Percentiles rank a stretch among this genome's conserved stretches.
Conservation (phyloP, 1,140 invertebrate species). For the Galleria mellonella region DNA sequence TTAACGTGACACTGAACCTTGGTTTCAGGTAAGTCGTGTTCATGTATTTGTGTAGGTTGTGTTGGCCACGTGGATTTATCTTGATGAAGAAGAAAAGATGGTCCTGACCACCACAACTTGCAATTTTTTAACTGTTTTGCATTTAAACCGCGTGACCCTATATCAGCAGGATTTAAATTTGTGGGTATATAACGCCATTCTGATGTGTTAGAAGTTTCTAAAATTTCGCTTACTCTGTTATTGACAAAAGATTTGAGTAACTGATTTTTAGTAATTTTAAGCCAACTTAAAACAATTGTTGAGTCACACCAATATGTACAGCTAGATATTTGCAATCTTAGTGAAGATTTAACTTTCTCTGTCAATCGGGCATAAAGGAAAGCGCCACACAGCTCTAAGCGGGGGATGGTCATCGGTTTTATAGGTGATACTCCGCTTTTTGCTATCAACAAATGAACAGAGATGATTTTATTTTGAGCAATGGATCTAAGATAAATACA, state of each 20-base stretch:
- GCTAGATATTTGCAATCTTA: too few relatives aligned
- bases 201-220: constrained; percentile 38
- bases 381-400: constrained; percentile 25
- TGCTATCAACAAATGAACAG: constrained; percentile 17
- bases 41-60: too few relatives aligned
- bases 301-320: background rate
- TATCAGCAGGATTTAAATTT: constrained; percentile 53
- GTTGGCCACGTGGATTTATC: constrained; percentile 5
- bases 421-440: constrained; percentile 40
- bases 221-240: constrained; percentile 11
- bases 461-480: background rate
- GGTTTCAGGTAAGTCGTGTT: too few relatives aligned
- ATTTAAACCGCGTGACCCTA: constrained; percentile 4
- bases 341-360: background rate
- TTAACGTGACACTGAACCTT: too few relatives aligned
- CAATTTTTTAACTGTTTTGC: constrained; percentile 21
- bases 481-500: constrained; percentile 12
- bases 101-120: constrained; percentile 50
- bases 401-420: constrained; percentile 27
- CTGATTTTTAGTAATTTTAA: too few relatives aligned
- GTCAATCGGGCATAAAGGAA: background rate
- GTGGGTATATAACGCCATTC: constrained; percentile 38
- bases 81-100: constrained; percentile 12
- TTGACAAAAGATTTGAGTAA: constrained; percentile 2
- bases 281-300: too few relatives aligned